These are phyloP conservation scores for Zygogramma bicolorata DNA, from an alignment of 2,888 invertebrate genomes.

Conservation along the genomic window DNA sequence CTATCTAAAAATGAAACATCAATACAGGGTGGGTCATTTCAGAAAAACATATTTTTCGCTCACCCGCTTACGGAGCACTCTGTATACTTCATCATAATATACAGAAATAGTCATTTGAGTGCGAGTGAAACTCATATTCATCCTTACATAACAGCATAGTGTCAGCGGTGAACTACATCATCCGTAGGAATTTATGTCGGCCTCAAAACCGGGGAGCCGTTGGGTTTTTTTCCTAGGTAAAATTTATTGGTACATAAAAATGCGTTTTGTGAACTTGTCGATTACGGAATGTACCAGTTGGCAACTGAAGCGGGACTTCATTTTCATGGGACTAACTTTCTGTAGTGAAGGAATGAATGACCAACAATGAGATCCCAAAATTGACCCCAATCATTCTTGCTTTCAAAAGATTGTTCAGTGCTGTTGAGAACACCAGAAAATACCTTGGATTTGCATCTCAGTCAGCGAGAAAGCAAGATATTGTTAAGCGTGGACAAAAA, in stretches of 20 bases:
- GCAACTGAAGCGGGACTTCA: background rate
- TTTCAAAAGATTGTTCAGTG: too few relatives aligned
- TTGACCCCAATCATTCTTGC: too few relatives aligned
- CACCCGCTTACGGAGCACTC: too few relatives aligned
- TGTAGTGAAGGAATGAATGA: background rate
- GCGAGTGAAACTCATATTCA: conserved; percentile 5
- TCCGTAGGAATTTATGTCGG: background rate
- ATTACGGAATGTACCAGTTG: background rate
- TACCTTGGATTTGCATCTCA: background rate
- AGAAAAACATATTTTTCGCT: too few relatives aligned
- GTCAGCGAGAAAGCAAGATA: too few relatives aligned
- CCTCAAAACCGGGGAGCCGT: background rate
- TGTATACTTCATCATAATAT: too few relatives aligned
- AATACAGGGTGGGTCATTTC: too few relatives aligned
- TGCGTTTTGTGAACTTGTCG: background rate
- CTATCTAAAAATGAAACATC: too few relatives aligned
- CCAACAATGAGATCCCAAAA: too few relatives aligned
- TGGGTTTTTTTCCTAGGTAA: background rate
- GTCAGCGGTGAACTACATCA: background rate
- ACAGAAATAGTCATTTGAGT: too few relatives aligned
- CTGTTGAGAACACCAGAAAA: too few relatives aligned
- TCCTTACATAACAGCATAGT: background rate
- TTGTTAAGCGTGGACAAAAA: too few relatives aligned
- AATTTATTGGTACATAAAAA: background rate
- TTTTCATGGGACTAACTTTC: background rate